A percentile compares a stretch with the other conserved stretches of the same genome.
These are phyloP conservation scores for Benitochromis conjunctus DNA, from an alignment of 2,113 vertebrate genomes.

Conservation along the genomic window DNA sequence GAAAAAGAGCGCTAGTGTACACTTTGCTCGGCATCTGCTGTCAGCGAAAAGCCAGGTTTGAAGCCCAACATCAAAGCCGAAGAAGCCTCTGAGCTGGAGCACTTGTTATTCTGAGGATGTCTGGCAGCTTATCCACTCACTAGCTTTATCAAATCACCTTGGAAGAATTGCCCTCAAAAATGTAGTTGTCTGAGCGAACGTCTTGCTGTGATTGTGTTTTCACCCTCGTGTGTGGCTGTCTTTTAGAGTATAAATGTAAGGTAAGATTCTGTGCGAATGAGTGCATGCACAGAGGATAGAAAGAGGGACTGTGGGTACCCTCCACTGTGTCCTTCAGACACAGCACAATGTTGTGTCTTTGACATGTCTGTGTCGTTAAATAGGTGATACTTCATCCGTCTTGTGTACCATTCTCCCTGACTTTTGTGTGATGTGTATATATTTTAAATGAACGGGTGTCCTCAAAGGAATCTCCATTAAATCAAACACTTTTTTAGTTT, in stretches of 20 bases:
- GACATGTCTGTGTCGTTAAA: background rate
- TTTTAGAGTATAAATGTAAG: background rate
- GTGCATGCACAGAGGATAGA: background rate
- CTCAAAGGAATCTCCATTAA: background rate
- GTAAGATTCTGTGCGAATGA: background rate
- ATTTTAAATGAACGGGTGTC: background rate
- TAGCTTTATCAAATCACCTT: slow-evolving; percentile 70
- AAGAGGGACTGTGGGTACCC: slow-evolving; percentile 5
- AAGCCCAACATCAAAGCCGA: slow-evolving; percentile 66
- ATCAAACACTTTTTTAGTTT: background rate
- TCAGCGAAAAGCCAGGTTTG: slow-evolving; percentile 66
- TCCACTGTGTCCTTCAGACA: slow-evolving; percentile 33
- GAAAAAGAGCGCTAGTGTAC: slow-evolving; percentile 22
- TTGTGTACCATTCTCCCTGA: background rate
- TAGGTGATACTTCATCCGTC: background rate
- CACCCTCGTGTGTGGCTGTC: slow-evolving; percentile 5
- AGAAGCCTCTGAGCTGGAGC: slow-evolving; percentile 53
- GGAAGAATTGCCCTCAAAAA: slow-evolving; percentile 59
- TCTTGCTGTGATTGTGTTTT: slow-evolving; percentile 40
- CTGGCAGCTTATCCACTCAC: slow-evolving; percentile 62
- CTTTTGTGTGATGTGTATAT: background rate
- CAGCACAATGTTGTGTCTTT: background rate
- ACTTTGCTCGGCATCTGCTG: slow-evolving; percentile 65
- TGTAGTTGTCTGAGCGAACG: slow-evolving; percentile 40
- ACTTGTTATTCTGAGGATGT: slow-evolving; percentile 71